Evolutionary conservation across 2,113 vertebrate genomes (phyloP).

Genomic region (Sturnus vulgaris): DNA sequence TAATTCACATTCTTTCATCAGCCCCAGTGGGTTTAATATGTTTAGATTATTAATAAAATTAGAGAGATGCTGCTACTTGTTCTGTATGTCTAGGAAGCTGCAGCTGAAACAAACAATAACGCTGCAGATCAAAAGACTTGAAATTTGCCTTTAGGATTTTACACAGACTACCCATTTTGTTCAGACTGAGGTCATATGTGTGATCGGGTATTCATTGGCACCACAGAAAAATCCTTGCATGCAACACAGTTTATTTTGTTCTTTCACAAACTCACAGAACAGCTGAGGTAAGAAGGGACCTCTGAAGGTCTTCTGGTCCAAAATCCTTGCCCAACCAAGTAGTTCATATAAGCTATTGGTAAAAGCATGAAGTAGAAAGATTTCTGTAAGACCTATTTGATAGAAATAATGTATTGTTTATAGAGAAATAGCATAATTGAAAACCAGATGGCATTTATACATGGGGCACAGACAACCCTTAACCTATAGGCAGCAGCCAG

Average conservation of each 20-base stretch:
- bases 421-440: background rate
- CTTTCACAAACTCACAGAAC: background rate
- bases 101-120: background rate
- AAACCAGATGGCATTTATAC: background rate
- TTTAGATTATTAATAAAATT: background rate
- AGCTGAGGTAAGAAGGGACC: background rate
- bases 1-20: background rate
- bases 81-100: background rate
- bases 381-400: background rate
- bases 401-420: background rate
- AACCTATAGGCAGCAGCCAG: background rate
- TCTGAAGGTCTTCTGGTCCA: background rate
- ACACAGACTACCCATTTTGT: background rate
- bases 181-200: background rate
- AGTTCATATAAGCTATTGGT: background rate
- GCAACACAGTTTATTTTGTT: background rate
- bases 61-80: background rate
- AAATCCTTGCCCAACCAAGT: background rate
- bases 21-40: background rate
- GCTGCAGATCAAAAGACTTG: background rate
- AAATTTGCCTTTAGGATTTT: conserved; percentile 1
- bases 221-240: background rate
- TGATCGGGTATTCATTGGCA: background rate
- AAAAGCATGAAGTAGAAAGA: background rate
- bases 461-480: background rate